Percentiles rank a stretch among this genome's conserved stretches.
phyloP scores from a whole-genome alignment of 2,113 vertebrate genomes.

The Megalops atlanticus region DNA sequence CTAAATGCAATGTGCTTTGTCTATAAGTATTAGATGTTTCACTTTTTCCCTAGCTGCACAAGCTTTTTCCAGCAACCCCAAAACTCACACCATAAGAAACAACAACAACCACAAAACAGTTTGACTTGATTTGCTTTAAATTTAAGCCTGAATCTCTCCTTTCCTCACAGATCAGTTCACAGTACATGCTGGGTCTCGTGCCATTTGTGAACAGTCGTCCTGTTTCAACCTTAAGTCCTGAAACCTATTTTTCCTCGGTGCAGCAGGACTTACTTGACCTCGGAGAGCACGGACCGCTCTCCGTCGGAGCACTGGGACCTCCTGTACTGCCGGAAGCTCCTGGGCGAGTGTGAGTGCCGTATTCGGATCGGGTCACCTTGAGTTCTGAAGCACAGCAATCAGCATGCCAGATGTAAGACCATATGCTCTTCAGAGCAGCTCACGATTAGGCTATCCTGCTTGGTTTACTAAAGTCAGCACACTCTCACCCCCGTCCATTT shows the following conservation, averaged over 20 bases:
- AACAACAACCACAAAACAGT: not conserved
- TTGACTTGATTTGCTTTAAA: no score
- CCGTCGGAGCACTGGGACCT: slow-evolving; percentile 86
- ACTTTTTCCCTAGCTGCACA: not conserved
- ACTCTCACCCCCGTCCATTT: not conserved
- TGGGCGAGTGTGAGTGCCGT: slow-evolving; percentile 82
- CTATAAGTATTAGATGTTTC: not conserved
- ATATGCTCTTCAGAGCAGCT: not conserved
- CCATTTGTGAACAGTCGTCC: not conserved
- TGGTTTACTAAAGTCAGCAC: not conserved
- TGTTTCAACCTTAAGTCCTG: no score
- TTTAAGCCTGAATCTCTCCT: no score
- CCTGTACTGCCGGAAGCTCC: slow-evolving; percentile 82
- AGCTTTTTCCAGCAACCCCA: not conserved
- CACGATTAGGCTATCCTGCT: not conserved
- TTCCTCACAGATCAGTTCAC: no score
- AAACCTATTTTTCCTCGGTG: not conserved
- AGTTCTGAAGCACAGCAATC: slow-evolving; percentile 67
- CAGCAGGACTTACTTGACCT: slow-evolving; percentile 81
- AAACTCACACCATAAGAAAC: no score
- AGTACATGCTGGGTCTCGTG: not conserved
- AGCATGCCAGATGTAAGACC: not conserved
- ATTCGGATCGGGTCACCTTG: slow-evolving; percentile 85
- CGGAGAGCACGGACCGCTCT: slow-evolving; percentile 84
- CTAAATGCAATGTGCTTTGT: not conserved